phyloP scores from a whole-genome alignment of 2,888 invertebrate genomes.

The Tribolium freemani region DNA sequence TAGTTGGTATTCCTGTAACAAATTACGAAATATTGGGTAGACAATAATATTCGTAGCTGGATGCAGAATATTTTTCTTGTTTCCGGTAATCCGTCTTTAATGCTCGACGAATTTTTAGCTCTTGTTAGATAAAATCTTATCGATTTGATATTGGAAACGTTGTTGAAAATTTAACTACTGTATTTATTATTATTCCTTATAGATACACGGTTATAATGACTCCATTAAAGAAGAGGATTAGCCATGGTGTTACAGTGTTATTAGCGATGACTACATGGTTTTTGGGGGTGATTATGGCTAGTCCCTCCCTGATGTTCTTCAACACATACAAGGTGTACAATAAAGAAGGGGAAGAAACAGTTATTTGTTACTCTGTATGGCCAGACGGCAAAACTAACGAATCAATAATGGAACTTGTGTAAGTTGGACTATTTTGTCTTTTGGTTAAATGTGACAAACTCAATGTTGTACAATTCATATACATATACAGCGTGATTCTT shows the following conservation, averaged over 20 bases:
- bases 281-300: slow-evolving; percentile 82
- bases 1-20: no score
- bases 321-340: slow-evolving; percentile 74
- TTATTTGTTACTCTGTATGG: slow-evolving; percentile 89
- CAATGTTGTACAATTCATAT: no score
- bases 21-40: no score
- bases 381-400: slow-evolving; percentile 83
- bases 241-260: slow-evolving; percentile 84
- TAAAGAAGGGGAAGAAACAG: slow-evolving; percentile 72
- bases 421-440: slow-evolving; percentile 70
- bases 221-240: slow-evolving; percentile 90
- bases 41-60: no score
- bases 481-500: no score
- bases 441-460: no score
- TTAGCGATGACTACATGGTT: slow-evolving; percentile 90
- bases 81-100: not conserved
- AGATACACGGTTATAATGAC: slow-evolving; percentile 97
- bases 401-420: slow-evolving; percentile 82
- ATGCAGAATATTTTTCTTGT: not conserved
- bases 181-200: slow-evolving; percentile 49
- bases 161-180: not conserved
- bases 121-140: not conserved
- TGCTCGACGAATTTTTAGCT: not conserved
- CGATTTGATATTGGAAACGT: no score
- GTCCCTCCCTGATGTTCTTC: slow-evolving; percentile 89